Conservation (phyloP, 2,888 invertebrate species). For the Hemistola chrysoprasaria region DNA sequence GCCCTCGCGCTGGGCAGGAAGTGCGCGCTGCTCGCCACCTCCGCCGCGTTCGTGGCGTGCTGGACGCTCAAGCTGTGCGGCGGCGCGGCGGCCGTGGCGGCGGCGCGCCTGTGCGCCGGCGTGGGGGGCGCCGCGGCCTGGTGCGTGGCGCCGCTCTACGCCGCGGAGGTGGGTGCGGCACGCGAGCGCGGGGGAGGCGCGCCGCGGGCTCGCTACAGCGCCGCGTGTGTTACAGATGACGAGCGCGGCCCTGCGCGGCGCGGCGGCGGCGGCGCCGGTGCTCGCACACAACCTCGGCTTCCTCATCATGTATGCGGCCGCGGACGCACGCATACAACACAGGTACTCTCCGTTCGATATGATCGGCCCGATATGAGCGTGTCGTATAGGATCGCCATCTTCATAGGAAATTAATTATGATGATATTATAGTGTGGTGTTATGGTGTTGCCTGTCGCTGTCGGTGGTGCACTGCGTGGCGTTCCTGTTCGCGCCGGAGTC, state of each 20-base stretch:
- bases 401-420: too few species aligned
- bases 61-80: slow-evolving; percentile 60
- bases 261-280: slow-evolving; percentile 54
- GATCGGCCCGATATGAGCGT: too few species aligned
- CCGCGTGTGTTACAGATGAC: slow-evolving; percentile 47
- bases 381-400: too few species aligned
- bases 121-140: slow-evolving; percentile 62
- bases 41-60: slow-evolving; percentile 53
- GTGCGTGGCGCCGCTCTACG: slow-evolving; percentile 55
- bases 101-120: slow-evolving; percentile 56
- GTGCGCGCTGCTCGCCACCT: slow-evolving; percentile 50
- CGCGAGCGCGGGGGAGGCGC: not conserved
- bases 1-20: slow-evolving; percentile 49
- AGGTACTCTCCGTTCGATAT: slow-evolving; percentile 31
- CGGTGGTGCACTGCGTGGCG: slow-evolving; percentile 47
- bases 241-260: slow-evolving; percentile 45
- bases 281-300: slow-evolving; percentile 58
- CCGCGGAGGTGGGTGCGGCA: slow-evolving; percentile 46
- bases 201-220: not conserved
- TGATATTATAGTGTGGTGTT: slow-evolving; percentile 55
- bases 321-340: slow-evolving; percentile 44
- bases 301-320: slow-evolving; percentile 63
- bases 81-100: slow-evolving; percentile 38
- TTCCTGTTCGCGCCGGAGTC: slow-evolving; percentile 59
- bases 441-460: slow-evolving; percentile 49